Evolutionary conservation across 2,113 vertebrate species (phyloP), one percentile per base, ranked within the genome.

Genomic region (Eclectus roratus): DNA sequence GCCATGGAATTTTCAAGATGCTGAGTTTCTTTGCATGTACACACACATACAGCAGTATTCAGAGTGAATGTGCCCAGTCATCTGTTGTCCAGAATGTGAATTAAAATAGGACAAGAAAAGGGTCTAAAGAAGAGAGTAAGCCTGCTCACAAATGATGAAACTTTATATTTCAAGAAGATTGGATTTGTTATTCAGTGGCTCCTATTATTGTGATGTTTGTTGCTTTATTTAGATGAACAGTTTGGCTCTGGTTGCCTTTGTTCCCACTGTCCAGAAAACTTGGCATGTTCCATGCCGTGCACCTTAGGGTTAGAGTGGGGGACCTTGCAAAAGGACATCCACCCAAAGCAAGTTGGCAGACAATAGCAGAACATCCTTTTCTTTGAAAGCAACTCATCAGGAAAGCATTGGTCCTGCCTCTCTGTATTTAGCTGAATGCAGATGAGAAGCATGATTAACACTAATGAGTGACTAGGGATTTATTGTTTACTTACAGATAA

Each of bases 401-500:
- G 81, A 96, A 94, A 93, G 60, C 89, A 61, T 28, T 80, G 94
- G 70, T 88, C 85, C 84, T 92, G 95, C 94, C 92, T 98, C 92
- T 94, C 96, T 96, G 92, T 95, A 93, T 97, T 96, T 96, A 96
- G 95, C 96, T 96, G 97, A 97, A 97, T 98, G 97, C 97, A 98
- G 97, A 98, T 98, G 96, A 98, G 97, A 97, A 96, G 84, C 72
- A 79, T 96, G 97, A 98, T 98, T 98, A 98, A 97, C 94, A 73
- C 91, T 97, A 97, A 98, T 96, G 98, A 98, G 97, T 93, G 96
- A 81, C 94, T 88, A 95, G 98, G 97, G 98, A 98, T 98, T 98
- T 98, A 93, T 96, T 98, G 96, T 97, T 97, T 98, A 97, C 89
- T 89, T 94, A 94, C 96, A 98, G 98, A 98, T 98, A 98, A 98